These are phyloP conservation scores for Polymixis flavicincta DNA, from an alignment of 2,888 invertebrate genomes.

Conservation along the genomic window DNA sequence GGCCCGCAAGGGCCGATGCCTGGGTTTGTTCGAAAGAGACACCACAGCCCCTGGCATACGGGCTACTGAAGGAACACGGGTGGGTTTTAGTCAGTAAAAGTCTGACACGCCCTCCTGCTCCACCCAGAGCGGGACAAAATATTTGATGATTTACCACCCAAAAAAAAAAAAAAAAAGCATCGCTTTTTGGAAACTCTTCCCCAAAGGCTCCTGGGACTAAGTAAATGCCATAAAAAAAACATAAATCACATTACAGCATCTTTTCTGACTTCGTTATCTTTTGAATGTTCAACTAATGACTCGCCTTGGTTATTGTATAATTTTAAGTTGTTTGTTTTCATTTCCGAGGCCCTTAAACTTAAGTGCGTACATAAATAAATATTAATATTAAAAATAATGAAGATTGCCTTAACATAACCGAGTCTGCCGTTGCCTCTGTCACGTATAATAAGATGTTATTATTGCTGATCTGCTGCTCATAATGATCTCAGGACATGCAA, in stretches of 20 bases:
- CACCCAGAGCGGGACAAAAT: too few species aligned
- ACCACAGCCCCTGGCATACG: too few species aligned
- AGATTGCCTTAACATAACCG: not conserved
- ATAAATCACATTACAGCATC: not conserved
- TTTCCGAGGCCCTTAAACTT: conserved; percentile 4
- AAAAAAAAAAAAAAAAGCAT: too few species aligned
- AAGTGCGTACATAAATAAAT: not conserved
- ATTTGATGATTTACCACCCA: too few species aligned
- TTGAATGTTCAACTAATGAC: conserved; percentile 13
- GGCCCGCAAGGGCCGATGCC: too few species aligned
- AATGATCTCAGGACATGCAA: conserved; percentile 7
- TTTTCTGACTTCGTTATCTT: not conserved
- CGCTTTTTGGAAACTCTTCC: too few species aligned
- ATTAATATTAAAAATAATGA: conserved; percentile 22
- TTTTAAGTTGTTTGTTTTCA: conserved; percentile 37
- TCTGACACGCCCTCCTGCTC: too few species aligned
- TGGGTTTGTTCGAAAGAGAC: too few species aligned
- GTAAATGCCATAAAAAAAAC: too few species aligned
- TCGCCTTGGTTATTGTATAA: conserved; percentile 30
- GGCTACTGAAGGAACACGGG: too few species aligned
- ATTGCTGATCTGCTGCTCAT: not conserved
- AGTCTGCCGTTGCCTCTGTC: not conserved
- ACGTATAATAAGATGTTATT: not conserved
- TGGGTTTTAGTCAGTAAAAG: too few species aligned
- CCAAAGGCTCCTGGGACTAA: not conserved